These are phyloP conservation scores for Apamea crenata DNA, from an alignment of 2,888 invertebrate species.

Conservation along the genomic window DNA sequence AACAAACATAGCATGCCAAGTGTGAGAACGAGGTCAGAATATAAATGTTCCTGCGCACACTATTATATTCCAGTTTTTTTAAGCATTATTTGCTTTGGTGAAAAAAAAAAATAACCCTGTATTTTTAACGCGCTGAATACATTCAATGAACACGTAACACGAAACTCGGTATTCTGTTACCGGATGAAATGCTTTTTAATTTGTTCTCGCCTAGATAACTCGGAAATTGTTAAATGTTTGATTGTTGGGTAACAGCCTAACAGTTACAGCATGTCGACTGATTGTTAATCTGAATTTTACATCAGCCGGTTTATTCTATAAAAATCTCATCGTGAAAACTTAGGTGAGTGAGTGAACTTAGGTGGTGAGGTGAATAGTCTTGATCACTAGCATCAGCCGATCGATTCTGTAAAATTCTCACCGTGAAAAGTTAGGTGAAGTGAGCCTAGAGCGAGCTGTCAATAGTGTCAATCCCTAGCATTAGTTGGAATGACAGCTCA, in stretches of 20 bases:
- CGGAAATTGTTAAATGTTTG: neutral
- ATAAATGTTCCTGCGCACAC: constrained; percentile 32
- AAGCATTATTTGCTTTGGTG: constrained; percentile 31
- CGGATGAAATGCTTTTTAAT: constrained; percentile 29
- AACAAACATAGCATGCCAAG: constrained; percentile 52
- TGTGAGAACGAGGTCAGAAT: constrained; percentile 59
- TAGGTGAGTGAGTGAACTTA: neutral
- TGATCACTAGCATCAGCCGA: no score
- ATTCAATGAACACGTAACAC: constrained; percentile 36
- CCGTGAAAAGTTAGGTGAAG: no score
- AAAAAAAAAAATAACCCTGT: constrained; percentile 17
- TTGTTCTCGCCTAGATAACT: constrained; percentile 14
- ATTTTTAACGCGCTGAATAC: constrained; percentile 26
- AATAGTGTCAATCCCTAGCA: no score
- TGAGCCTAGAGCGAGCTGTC: no score
- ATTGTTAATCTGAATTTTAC: constrained; percentile 12
- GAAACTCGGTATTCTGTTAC: constrained; percentile 18
- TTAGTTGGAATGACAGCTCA: no score
- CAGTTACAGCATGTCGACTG: constrained; percentile 10
- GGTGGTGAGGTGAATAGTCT: no score
- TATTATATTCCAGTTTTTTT: constrained; percentile 48
- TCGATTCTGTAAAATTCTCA: no score
- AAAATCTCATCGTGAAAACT: neutral
- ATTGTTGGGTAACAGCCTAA: neutral
- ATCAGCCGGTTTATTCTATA: neutral